phyloP scores from a whole-genome alignment of 2,888 invertebrate species.

The Acleris holmiana region DNA sequence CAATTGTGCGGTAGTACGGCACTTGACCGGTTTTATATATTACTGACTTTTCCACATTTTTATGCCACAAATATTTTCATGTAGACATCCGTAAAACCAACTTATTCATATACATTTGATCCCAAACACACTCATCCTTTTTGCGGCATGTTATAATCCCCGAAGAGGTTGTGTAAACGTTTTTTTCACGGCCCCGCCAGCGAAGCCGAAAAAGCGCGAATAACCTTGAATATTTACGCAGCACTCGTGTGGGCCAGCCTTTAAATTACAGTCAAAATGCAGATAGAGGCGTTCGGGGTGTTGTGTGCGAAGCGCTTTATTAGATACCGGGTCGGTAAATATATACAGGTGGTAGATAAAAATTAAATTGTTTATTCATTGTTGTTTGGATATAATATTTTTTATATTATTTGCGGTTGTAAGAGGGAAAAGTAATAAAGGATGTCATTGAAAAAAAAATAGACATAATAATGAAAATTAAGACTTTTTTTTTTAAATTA shows the following conservation, averaged over 20 bases:
- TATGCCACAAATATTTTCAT: too few species aligned
- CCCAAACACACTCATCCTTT: neutral
- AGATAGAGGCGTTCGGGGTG: constrained; percentile 31
- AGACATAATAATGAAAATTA: too few species aligned
- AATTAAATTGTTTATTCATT: neutral
- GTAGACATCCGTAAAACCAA: neutral
- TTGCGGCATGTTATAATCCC: neutral
- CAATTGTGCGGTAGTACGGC: too few species aligned
- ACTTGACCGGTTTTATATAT: too few species aligned
- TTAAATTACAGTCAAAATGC: constrained; percentile 33
- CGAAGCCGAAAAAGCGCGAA: constrained; percentile 47
- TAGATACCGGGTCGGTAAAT: constrained; percentile 1
- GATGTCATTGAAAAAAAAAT: too few species aligned
- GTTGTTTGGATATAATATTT: too few species aligned
- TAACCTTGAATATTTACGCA: constrained; percentile 74
- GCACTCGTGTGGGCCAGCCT: constrained; percentile 22
- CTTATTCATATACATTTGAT: neutral
- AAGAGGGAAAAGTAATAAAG: too few species aligned
- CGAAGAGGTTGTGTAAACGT: neutral
- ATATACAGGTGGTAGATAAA: constrained; percentile 17
- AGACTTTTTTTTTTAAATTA: too few species aligned
- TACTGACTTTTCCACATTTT: too few species aligned
- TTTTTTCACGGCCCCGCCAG: constrained; percentile 15
- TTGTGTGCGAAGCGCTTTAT: constrained; percentile 7
- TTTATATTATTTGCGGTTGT: too few species aligned